Evolutionary conservation across 2,888 invertebrate genomes (phyloP).

Genomic region (Mesopsocus fuscifrons): DNA sequence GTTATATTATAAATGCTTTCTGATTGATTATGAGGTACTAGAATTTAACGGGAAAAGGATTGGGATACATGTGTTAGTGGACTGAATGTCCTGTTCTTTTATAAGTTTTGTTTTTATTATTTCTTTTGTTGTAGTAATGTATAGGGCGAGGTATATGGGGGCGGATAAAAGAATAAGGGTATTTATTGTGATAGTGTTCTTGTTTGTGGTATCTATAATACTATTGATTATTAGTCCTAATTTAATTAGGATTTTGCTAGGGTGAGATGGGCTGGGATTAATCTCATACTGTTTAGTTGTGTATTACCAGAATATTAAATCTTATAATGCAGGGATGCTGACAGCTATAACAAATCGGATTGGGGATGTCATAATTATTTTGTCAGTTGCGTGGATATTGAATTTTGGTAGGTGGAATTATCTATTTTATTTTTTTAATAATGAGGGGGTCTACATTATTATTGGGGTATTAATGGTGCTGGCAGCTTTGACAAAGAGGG

Average conservation of each 20-base stretch:
- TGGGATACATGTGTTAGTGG: conserved; percentile 36
- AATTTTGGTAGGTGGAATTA: conserved; percentile 35
- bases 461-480: conserved; percentile 15
- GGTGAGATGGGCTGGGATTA: conserved; percentile 53
- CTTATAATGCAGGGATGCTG: conserved; percentile 49
- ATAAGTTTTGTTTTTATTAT: conserved; percentile 42
- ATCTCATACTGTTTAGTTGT: conserved; percentile 53
- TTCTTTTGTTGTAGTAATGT: conserved; percentile 43
- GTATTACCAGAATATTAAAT: conserved; percentile 48
- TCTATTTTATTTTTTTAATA: conserved; percentile 22
- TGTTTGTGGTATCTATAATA: conserved; percentile 47
- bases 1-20: conserved; percentile 27
- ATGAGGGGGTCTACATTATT: not conserved
- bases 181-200: conserved; percentile 41
- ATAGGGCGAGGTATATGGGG: conserved; percentile 41
- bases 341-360: conserved; percentile 53
- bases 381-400: conserved; percentile 36
- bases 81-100: conserved; percentile 45
- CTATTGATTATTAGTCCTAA: conserved; percentile 47
- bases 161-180: conserved; percentile 36
- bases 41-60: conserved; percentile 29
- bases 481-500: conserved; percentile 53
- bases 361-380: conserved; percentile 47
- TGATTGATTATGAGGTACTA: conserved; percentile 36
- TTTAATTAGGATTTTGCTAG: conserved; percentile 48